Conservation (phyloP, 2,888 invertebrate genomes). For the Thereva nobilitata region DNA sequence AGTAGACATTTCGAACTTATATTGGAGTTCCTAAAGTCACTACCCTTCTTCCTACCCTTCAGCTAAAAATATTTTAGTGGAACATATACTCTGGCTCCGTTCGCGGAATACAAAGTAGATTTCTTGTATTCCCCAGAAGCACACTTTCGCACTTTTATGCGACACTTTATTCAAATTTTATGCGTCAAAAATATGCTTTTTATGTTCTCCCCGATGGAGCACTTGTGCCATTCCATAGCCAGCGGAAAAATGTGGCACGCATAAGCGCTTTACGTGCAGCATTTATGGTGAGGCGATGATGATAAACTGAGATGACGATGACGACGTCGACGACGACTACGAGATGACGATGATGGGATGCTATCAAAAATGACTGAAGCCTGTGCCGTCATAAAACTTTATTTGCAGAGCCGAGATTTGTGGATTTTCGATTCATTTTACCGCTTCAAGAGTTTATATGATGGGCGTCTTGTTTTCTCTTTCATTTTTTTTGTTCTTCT, state of each 20-base stretch:
- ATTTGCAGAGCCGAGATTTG: slow-evolving; percentile 29
- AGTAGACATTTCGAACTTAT: too few species aligned
- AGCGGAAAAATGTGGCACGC: slow-evolving; percentile 9
- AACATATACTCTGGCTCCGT: too few species aligned
- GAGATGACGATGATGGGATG: slow-evolving; percentile 1
- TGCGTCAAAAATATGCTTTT: slow-evolving; percentile 34
- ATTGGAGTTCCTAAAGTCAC: too few species aligned
- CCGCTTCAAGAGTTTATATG: slow-evolving; percentile 13
- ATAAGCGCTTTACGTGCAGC: slow-evolving; percentile 25
- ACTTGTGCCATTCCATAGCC: not conserved
- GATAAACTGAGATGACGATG: too few species aligned
- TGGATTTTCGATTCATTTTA: slow-evolving; percentile 17
- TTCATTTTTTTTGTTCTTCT: slow-evolving; percentile 7
- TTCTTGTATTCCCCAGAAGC: slow-evolving; percentile 10
- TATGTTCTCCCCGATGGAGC: slow-evolving; percentile 16
- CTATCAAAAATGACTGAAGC: slow-evolving; percentile 17
- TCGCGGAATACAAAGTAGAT: slow-evolving; percentile 24
- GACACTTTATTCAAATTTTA: slow-evolving; percentile 36
- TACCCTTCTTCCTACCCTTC: too few species aligned
- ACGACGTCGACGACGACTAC: too few species aligned
- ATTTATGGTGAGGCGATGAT: slow-evolving; percentile 25
- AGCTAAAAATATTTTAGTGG: too few species aligned
- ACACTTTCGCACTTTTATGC: slow-evolving; percentile 25
- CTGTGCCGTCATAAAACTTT: slow-evolving; percentile 17
- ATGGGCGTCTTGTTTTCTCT: slow-evolving; percentile 2